Evolutionary conservation across 1,140 invertebrate species (phyloP).

Genomic region (Sitobion miscanthi): DNA sequence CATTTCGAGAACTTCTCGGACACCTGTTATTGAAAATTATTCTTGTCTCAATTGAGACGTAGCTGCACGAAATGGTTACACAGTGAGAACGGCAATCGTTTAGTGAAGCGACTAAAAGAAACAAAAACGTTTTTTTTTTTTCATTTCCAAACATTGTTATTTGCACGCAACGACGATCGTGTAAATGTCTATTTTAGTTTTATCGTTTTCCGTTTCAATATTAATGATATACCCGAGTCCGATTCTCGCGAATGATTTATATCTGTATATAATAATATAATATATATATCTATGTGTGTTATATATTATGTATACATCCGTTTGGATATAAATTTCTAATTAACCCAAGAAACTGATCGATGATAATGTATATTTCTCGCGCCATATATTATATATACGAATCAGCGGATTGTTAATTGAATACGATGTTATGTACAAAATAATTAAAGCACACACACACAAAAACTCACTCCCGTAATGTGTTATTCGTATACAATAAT

Average conservation of each 20-base stretch:
- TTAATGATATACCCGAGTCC: background rate
- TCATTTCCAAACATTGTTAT: background rate
- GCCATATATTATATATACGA: background rate
- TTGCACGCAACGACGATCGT: background rate
- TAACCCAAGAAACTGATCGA: background rate
- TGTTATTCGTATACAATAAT: background rate
- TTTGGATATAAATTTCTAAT: background rate
- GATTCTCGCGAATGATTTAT: background rate
- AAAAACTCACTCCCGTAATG: background rate
- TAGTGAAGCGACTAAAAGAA: background rate
- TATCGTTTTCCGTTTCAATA: background rate
- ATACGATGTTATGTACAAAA: background rate
- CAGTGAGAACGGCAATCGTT: background rate
- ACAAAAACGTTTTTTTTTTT: background rate
- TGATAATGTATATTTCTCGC: background rate
- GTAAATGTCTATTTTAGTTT: slow-evolving; percentile 12
- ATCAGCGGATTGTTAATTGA: background rate
- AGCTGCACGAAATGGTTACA: background rate
- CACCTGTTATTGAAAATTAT: background rate
- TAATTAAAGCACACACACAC: background rate
- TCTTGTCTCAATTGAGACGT: background rate
- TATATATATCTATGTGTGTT: too few relatives aligned
- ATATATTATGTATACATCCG: background rate
- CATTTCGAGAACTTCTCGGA: background rate
- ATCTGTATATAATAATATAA: background rate